Base-by-base conservation (phyloP, 2,888 invertebrate genomes). In the Tachina grossa region DNA sequence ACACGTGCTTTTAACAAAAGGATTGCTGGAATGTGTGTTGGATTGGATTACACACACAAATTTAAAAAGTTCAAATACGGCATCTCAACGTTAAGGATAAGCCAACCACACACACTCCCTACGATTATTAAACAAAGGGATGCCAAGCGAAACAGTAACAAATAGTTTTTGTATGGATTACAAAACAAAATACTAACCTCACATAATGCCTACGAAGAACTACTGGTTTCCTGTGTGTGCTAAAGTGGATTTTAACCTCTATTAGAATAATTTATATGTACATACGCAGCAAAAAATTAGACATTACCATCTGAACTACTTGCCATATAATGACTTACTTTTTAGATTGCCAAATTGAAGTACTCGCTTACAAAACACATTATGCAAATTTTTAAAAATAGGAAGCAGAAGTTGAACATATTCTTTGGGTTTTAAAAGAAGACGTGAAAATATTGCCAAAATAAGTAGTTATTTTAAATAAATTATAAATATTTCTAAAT, bases 1-100 rank as follows among this genome's bases (percentile, higher is more conserved):
- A 84, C 86, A 86, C 86, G 84, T 86, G 86, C 79, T 19, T 79
- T 84, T 49, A 78, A 22, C 22, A 61, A 66, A 74, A 51, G 65
- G 66, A 49, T 66, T 57, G 47, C 19, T 57, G 47, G 49, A 45
- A 77, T 22, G 22, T 68, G 49, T 59, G 57, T 77, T 31, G 31
- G 31, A 31, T 45, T 45, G 77, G 41, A 47, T 49, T 39, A 57
- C 22, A 13, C n/a, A 78, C n/a, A 47, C 22, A 65, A 22, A 31
- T 65, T 14, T 0, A 65, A 47, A 47, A 47, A 47, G 45, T 47
- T 65, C 39, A 59, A 22, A 9, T 9, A 13, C 47, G 9, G 13
- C 45, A 22, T n/a, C 14, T 47, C 47, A 47, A 47, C 39, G 39
- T 59, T 31, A 47, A 66, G 9, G 49, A 39, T 39, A 22, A 66